These are phyloP conservation scores for Oxyteleia sp. DNA, from an alignment of 2,888 invertebrate species.

Conservation along the genomic window DNA sequence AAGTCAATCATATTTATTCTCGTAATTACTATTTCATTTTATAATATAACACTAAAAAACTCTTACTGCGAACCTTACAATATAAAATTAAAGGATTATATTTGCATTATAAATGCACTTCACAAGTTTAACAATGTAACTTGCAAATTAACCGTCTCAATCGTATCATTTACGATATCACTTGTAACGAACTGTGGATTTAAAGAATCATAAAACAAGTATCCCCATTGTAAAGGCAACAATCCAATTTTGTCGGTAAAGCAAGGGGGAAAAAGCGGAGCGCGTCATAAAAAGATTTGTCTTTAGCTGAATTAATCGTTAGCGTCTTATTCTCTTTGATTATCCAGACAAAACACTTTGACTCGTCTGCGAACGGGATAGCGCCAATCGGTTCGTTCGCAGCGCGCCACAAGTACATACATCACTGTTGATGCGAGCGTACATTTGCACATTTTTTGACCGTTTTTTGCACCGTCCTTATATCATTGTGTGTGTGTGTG, in stretches of 20 bases:
- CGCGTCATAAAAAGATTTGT: slow-evolving; percentile 13
- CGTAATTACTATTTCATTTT: no score
- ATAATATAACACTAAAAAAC: no score
- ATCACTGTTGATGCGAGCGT: not conserved
- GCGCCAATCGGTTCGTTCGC: slow-evolving; percentile 21
- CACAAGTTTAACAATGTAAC: slow-evolving; percentile 9
- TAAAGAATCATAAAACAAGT: not conserved
- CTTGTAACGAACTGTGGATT: no score
- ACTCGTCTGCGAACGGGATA: slow-evolving; percentile 29
- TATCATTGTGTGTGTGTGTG: slow-evolving; percentile 28
- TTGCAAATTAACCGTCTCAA: not conserved
- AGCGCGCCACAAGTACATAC: slow-evolving; percentile 1
- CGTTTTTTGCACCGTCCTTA: slow-evolving; percentile 39
- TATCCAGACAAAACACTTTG: slow-evolving; percentile 14
- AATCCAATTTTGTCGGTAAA: slow-evolving; percentile 12
- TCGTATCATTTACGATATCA: no score
- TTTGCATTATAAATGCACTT: no score
- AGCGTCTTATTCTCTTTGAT: slow-evolving; percentile 28
- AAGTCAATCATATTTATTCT: no score
- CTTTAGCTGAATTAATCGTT: slow-evolving; percentile 19
- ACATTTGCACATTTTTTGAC: slow-evolving; percentile 23
- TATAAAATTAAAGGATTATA: no score
- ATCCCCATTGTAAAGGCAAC: not conserved
- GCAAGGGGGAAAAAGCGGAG: not conserved
- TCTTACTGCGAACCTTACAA: no score